A percentile compares a stretch with the other conserved stretches of the same genome.
phyloP scores from a whole-genome alignment of 2,113 vertebrate species.

The rabbit (Oryctolagus cuniculus) region mOryCun1.1 NC_091435.1:18892501-18893000 shows the following conservation, averaged over 20 bases:
- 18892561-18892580: slow-evolving; percentile 39
- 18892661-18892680: neutral
- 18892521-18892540: slow-evolving; percentile 2
- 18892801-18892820: neutral
- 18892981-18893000: neutral
- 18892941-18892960: neutral
- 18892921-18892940: neutral
- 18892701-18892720: neutral
- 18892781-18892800: neutral
- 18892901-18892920: neutral
- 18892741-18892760: neutral
- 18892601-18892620: neutral
- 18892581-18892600: slow-evolving; percentile 23
- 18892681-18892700: neutral
- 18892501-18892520: slow-evolving; percentile 44
- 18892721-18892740: neutral
- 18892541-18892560: slow-evolving; percentile 26
- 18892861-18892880: neutral
- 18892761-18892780: slow-evolving; percentile 32
- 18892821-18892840: neutral
- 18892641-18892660: neutral
- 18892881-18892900: neutral
- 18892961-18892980: neutral
- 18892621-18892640: neutral
- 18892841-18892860: neutral